A percentile compares a stretch with the other conserved stretches of the same genome.
Conservation (phyloP, 2,888 invertebrate genomes). For the Lepas anatifera region DNA sequence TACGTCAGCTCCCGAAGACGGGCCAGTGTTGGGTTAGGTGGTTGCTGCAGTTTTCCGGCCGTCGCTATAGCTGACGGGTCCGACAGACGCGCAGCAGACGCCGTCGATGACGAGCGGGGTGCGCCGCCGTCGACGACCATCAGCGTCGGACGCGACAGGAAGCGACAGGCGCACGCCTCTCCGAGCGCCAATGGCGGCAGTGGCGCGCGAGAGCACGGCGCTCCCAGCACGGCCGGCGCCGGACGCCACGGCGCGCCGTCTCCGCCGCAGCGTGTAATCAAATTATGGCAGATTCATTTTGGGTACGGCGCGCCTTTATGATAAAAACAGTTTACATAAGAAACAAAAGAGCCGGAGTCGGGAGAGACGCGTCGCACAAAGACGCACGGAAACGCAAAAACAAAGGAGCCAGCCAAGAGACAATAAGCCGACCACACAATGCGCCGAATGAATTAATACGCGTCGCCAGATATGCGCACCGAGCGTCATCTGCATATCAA, state of each 20-base stretch:
- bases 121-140: neutral
- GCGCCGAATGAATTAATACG: slow-evolving; percentile 2
- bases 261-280: neutral
- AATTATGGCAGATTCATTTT: slow-evolving; percentile 9
- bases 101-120: neutral
- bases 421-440: slow-evolving; percentile 1
- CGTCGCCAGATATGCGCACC: neutral
- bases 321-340: slow-evolving; percentile 11
- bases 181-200: neutral
- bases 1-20: no score
- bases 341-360: neutral
- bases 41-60: no score
- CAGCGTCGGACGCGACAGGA: neutral
- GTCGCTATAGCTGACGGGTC: no score
- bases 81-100: neutral
- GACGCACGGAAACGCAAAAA: neutral
- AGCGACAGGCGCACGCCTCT: neutral
- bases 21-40: no score
- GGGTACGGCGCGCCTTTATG: neutral
- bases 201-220: neutral
- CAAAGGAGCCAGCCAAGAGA: slow-evolving; percentile 9
- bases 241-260: neutral
- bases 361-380: neutral
- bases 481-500: slow-evolving; percentile 1
- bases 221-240: neutral